Conservation (phyloP, 2,888 invertebrate genomes). For the Troides oblongomaculatus region DNA sequence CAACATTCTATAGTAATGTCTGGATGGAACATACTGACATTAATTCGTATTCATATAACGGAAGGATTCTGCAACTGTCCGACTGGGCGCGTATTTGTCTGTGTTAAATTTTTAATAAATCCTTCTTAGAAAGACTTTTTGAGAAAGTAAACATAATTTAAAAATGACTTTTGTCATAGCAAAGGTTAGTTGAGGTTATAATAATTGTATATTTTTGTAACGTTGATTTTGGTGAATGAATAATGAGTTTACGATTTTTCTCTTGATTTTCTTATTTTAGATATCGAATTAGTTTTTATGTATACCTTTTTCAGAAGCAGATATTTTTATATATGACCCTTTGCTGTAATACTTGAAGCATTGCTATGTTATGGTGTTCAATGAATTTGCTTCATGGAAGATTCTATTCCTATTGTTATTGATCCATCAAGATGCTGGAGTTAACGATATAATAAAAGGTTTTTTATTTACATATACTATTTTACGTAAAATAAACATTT, state of each 20-base stretch:
- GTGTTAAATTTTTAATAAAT: background rate
- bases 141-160: background rate
- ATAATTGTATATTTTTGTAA: slow-evolving; percentile 5
- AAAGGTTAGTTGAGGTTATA: slow-evolving; percentile 13
- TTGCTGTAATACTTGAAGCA: slow-evolving; percentile 11
- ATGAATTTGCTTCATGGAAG: slow-evolving; percentile 11
- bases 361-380: slow-evolving; percentile 28
- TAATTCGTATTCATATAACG: no score
- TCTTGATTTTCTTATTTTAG: background rate
- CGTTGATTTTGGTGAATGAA: background rate
- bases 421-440: background rate
- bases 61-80: no score
- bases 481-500: no score
- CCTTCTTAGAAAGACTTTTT: background rate
- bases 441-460: background rate
- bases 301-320: background rate
- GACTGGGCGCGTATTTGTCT: no score
- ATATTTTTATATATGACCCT: slow-evolving; percentile 9
- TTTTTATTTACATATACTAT: background rate
- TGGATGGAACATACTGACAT: no score
- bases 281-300: slow-evolving; percentile 3
- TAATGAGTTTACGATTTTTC: background rate
- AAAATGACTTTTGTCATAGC: slow-evolving; percentile 4
- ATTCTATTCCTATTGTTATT: slow-evolving; percentile 11
- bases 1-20: no score